phyloP scores from a whole-genome alignment of 1,140 invertebrate genomes.

The Drosophila neocordata region DNA sequence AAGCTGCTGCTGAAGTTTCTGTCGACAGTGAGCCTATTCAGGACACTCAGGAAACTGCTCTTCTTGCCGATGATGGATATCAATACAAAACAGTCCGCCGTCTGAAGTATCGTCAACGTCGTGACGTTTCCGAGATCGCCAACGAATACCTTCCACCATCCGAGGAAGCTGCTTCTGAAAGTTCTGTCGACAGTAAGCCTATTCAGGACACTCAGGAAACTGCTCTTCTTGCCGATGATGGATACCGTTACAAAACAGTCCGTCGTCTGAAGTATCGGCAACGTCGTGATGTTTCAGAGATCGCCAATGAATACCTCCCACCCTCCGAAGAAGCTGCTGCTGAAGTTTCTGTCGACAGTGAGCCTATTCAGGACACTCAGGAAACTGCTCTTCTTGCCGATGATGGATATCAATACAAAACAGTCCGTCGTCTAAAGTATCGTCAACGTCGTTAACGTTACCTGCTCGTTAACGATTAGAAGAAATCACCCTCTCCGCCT shows the following conservation, averaged over 20 bases:
- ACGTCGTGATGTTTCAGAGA: conserved; percentile 63
- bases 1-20: conserved; percentile 9
- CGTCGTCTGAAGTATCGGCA: conserved; percentile 65
- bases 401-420: conserved; percentile 71
- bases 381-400: conserved; percentile 59
- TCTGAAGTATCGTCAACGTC: conserved; percentile 52
- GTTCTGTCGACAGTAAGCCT: conserved; percentile 14
- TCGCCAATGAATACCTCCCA: conserved; percentile 58
- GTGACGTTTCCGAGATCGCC: conserved; percentile 49
- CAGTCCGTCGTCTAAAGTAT: conserved; percentile 70
- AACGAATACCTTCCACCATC: conserved; percentile 48
- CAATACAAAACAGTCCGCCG: conserved; percentile 55
- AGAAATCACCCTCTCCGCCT: conserved; percentile 30
- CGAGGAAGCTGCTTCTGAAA: conserved; percentile 27
- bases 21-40: conserved; percentile 9
- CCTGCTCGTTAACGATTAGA: conserved; percentile 58
- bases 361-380: conserved; percentile 34
- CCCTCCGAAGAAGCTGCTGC: conserved; percentile 41
- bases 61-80: conserved; percentile 45
- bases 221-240: conserved; percentile 53
- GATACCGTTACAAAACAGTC: conserved; percentile 67
- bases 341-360: conserved; percentile 39
- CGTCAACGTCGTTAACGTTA: conserved; percentile 68
- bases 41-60: conserved; percentile 37
- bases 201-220: conserved; percentile 37